Conservation (phyloP, 2,113 vertebrate genomes). For the Anas platyrhynchos region DNA sequence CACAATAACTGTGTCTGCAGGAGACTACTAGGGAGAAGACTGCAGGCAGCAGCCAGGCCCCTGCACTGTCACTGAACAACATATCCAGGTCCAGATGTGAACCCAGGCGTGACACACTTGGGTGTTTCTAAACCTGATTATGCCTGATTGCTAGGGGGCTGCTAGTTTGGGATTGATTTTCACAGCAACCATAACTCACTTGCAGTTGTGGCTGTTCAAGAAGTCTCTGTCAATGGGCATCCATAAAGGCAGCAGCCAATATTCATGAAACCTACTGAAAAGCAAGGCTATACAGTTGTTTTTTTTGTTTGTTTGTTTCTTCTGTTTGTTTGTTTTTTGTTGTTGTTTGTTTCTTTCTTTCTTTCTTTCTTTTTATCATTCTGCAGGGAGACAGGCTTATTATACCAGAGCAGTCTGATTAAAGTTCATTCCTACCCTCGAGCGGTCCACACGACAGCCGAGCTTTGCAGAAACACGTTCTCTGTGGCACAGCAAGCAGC, state of each 20-base stretch:
- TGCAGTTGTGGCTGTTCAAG: background rate
- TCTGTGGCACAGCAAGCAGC: background rate
- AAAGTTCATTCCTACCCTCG: background rate
- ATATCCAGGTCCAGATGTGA: background rate
- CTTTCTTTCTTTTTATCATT: background rate
- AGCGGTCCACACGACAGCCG: background rate
- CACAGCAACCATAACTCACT: background rate
- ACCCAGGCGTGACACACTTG: accelerated
- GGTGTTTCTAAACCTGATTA: background rate
- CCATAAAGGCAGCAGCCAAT: background rate
- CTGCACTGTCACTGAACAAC: background rate
- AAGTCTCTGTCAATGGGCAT: background rate
- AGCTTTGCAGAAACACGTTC: background rate
- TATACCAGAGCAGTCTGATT: background rate
- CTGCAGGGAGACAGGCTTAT: background rate
- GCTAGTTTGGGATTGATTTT: background rate
- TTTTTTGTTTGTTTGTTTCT: background rate
- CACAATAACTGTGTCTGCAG: background rate
- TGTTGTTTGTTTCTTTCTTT: background rate
- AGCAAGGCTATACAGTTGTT: background rate
- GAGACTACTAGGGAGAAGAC: background rate
- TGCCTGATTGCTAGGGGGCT: background rate
- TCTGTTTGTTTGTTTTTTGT: too few relatives aligned
- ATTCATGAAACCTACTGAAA: background rate
- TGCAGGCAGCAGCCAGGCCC: background rate